phyloP scores from a whole-genome alignment of 2,888 invertebrate species.

The Xestia ashworthii region DNA sequence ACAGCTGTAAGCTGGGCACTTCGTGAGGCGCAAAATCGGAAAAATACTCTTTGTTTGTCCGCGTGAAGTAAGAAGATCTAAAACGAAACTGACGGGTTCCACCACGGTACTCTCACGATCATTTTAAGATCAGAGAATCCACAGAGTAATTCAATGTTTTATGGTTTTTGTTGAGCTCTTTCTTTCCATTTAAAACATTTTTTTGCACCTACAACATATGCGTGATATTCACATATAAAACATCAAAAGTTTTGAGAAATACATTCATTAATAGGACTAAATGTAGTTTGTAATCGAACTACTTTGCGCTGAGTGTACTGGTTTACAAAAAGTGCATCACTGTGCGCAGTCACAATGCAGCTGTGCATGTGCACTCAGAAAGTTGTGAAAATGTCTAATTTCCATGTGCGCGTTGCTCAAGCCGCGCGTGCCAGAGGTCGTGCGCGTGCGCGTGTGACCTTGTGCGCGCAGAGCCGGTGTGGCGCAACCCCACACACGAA shows the following conservation, averaged over 20 bases:
- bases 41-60: background rate
- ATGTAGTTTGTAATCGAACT: background rate
- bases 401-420: constrained; percentile 44
- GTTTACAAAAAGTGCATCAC: background rate
- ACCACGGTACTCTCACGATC: background rate
- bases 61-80: background rate
- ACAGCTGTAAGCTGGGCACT: background rate
- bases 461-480: constrained; percentile 15
- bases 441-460: constrained; percentile 30
- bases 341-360: background rate
- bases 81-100: background rate
- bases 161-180: no score
- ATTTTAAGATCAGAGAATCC: background rate
- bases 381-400: constrained; percentile 23
- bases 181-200: background rate
- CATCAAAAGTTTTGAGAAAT: background rate
- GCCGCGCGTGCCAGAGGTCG: constrained; percentile 42
- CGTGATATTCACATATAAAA: background rate
- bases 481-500: constrained; percentile 32
- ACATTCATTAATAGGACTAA: background rate
- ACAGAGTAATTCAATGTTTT: background rate
- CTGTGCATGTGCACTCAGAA: constrained; percentile 1
- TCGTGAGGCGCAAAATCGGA: background rate
- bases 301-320: background rate
- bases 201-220: background rate